phyloP scores from a whole-genome alignment of 2,797 vertebrate genomes.

The Denticeps clupeoides region DNA sequence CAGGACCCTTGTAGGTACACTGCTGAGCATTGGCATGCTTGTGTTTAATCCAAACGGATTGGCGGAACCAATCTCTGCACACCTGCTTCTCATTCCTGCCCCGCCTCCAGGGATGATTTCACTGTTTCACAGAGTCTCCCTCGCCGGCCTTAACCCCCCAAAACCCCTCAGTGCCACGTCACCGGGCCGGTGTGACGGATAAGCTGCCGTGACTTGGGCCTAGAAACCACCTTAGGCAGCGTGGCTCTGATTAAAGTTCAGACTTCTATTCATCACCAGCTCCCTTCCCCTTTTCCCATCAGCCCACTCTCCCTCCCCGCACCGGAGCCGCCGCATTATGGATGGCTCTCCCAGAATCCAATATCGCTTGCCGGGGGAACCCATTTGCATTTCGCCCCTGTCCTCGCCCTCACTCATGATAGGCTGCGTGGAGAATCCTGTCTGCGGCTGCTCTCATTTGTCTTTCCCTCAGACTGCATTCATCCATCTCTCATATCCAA shows the following conservation, averaged over 20 bases:
- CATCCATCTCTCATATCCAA: neutral
- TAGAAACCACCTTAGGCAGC: constrained; percentile 33
- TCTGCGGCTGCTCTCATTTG: constrained; percentile 2
- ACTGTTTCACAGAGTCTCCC: neutral
- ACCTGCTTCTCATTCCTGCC: neutral
- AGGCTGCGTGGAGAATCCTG: constrained; percentile 9
- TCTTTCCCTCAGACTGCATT: neutral
- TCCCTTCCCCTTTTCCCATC: neutral
- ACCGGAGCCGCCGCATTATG: constrained; percentile 27
- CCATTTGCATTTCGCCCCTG: constrained; percentile 37
- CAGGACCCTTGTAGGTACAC: too few relatives aligned
- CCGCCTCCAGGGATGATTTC: neutral
- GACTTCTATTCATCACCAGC: constrained; percentile 34
- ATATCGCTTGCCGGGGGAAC: constrained; percentile 32
- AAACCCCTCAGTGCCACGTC: too few relatives aligned
- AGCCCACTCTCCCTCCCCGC: neutral
- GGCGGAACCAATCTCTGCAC: neutral
- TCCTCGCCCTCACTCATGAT: constrained; percentile 16
- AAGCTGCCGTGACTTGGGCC: constrained; percentile 23
- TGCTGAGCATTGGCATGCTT: too few relatives aligned
- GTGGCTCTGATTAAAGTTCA: constrained; percentile 42
- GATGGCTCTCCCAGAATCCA: constrained; percentile 42
- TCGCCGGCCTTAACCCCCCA: too few relatives aligned
- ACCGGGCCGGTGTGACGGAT: constrained; percentile 33
- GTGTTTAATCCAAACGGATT: too few relatives aligned